Base-by-base conservation (phyloP, 1,140 invertebrate genomes). In the Solen grandis region DNA sequence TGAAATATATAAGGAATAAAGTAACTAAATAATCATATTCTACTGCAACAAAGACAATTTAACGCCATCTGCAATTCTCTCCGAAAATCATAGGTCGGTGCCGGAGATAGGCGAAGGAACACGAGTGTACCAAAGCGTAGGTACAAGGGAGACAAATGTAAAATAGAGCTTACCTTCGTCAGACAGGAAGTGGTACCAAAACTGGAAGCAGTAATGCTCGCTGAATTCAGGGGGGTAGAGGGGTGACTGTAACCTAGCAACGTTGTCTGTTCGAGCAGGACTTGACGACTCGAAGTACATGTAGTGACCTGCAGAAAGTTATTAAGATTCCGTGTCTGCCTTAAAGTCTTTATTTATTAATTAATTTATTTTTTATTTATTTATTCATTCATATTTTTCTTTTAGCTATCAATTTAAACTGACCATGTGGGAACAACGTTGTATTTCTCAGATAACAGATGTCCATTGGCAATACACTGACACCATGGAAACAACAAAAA, bases 241-340 rank as follows among this genome's bases (percentile, higher is more conserved):
- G 8, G 75, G 75, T 16, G 75, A 78, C 35, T 57, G 5, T 5
- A 78, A 54, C 2, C 68, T 41, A n/a, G 75, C 75, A 14, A 29
- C 46, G 62, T 78, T 35, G 5, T 31, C 29, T 25, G 29, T 22
- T n/a, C 55, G 50, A n/a, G 63, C 57, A 19, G 75, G 65, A 57
- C 63, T 69, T 14, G 75, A 78, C 5, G 54, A 46, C 33, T 78
- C 75, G 50, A 78, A 78, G 25, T 59, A 78, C 75, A 78, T 57
- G 50, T 78, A 78, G 33, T 78, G 65, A 31, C 75, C 75, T 78
- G 65, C 0, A 22, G 25, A 19, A 13, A 27, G 14, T 8, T 59
- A 14, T 19, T 22, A 19, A 10, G 8, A 59, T 14, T 50, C 13
- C n/a, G 46, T n/a, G 46, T 50, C 13, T 50, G 13, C 13, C 13